A percentile compares a stretch with the other conserved stretches of the same genome.
Evolutionary conservation across 2,113 vertebrate species (phyloP).

Genomic region (Hydrolagus affinis): DNA sequence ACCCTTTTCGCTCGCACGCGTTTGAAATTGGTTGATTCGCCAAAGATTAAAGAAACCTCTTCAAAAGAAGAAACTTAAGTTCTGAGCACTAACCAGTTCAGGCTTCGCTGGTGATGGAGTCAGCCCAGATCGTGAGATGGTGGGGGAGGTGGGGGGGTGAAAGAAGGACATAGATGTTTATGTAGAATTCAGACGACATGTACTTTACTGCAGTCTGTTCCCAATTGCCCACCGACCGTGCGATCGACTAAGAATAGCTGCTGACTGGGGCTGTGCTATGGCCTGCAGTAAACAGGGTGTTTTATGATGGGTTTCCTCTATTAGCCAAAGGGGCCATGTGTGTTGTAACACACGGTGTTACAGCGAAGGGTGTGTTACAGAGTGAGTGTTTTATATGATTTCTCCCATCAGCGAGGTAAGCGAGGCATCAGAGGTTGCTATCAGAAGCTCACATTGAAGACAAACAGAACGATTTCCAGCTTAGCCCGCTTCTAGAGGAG

Average conservation of each 20-base stretch:
- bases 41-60: no score
- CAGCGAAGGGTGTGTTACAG: neutral
- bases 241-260: neutral
- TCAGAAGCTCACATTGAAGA: neutral
- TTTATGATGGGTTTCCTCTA: neutral
- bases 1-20: no score
- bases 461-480: neutral
- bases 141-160: neutral
- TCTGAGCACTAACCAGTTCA: no score
- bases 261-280: neutral
- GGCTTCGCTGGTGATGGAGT: no score
- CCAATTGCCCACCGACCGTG: no score
- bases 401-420: neutral
- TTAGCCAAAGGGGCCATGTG: neutral
- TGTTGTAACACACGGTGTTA: neutral
- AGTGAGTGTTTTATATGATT: neutral
- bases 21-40: no score
- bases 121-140: no score
- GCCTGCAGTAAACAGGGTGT: neutral
- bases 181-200: neutral
- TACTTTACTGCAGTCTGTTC: neutral
- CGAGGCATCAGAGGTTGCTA: neutral
- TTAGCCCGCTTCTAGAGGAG: neutral
- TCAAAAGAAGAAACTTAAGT: no score
- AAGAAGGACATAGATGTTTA: neutral